Evolutionary conservation across 2,113 vertebrate species (phyloP), one percentile per base, ranked within the genome.

Genomic region (Leptosomus discolor): DNA sequence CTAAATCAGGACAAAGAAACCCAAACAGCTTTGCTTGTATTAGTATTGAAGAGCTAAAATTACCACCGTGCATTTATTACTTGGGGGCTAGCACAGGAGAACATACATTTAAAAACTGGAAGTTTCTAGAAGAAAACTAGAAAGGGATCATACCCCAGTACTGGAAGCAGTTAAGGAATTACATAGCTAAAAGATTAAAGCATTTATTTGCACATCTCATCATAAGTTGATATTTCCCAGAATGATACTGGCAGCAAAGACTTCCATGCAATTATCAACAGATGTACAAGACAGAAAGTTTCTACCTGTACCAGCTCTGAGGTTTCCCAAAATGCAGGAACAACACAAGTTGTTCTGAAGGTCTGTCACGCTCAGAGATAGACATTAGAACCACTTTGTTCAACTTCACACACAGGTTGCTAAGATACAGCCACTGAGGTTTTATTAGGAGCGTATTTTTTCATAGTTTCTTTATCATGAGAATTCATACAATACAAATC

Each of bases 361-460:
- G 24, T 17, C 93, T 79, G n/a, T 75, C 84, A 90, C 91, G 73
- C 76, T 94, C 96, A 73, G 83, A 50, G 71, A 14, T 4, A 12
- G 43, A 82, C 2, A 5, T 61, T 67, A 91, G 50, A 74, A 60
- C 43, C 30, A 3, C 27, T 27, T 27, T 89, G 76, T 22, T 85
- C 79, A 15, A 8, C 63, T 95, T 94, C 95, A 69, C 24, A 8
- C 7, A 74, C 54, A 14, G 51, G 65, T 69, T 96, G 89, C 96
- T 97, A 90, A 89, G 97, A 98, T 32, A 98, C 15, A 98, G 92
- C 14, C 76, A 91, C 34, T 61, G 58, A 86, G 29, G 34, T 84
- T 68, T 84, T 69, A 76, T 81, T 85, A 95, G 34, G 39, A 45
- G 5, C 88, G 53, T 68, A 16, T 4, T 64, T 77, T 70, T 64